Base-by-base conservation (phyloP, 2,888 invertebrate species). In the Neoascia interrupta region DNA sequence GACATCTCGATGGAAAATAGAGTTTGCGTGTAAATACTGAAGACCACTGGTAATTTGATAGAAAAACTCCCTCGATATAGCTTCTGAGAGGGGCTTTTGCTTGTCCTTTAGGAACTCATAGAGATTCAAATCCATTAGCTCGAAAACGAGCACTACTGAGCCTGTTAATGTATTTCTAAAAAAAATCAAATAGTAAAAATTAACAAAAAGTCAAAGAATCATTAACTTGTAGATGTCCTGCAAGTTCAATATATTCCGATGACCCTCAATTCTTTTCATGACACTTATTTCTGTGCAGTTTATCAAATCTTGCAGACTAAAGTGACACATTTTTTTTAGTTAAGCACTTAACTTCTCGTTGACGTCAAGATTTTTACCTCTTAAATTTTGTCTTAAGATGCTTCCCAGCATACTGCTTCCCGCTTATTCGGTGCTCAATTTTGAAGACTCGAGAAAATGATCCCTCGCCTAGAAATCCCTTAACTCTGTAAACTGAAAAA, bases 61-160 rank as follows among this genome's bases (percentile, higher is more conserved):
- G 83, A 92, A 88, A 84, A 91, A 92, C 69, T 87, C 87, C 85
- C 91, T 91, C 0, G 91, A 91, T 83, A 89, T 88, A 5, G 85
- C 83, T 84, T 92, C 92, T 11, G 91, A 88, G 21, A 91, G 83
- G 45, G 89, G 85, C 81, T 89, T 88, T 83, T 88, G 90, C 84
- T 90, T 88, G 83, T 89, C 88, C 86, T 90, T 90, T 81, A 93
- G 90, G 81, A 92, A 88, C 83, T 93, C 93, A 85, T 92, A 92
- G 81, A 93, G 89, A 85, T 92, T 93, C 92, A 92, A 92, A 82
- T 93, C 93, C 93, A 93, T 93, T 49, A 93, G 85, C 84, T 93
- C 92, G 84, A 92, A 92, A 53, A 93, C 90, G 61, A 93, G 89
- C 15, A 91, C 91, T 41, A 92, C 88, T 82, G 90, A 90, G 23